Percentiles rank a stretch among this genome's conserved stretches.
Conservation (phyloP, 2,888 invertebrate genomes). For the Morpho achilles region DNA sequence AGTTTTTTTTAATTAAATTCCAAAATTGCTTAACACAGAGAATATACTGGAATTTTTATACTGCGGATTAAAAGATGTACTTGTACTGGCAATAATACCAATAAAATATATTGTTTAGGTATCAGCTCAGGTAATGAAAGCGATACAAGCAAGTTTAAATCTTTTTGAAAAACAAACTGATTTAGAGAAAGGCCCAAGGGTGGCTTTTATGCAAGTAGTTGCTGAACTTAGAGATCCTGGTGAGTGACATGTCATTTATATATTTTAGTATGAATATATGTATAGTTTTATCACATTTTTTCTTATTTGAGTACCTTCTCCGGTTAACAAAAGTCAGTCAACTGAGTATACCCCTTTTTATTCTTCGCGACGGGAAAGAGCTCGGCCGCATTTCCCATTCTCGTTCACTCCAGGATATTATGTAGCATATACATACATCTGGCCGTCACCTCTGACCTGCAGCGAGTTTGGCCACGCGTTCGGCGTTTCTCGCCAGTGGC, state of each 20-base stretch:
- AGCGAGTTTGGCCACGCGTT: too few relatives aligned
- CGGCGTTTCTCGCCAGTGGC: too few relatives aligned
- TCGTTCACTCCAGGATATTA: too few relatives aligned
- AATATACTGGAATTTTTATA: background rate
- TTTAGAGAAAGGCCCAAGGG: conserved; percentile 69
- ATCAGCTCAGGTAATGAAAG: conserved; percentile 63
- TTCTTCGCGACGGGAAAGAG: too few relatives aligned
- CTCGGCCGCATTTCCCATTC: too few relatives aligned
- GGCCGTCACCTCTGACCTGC: too few relatives aligned
- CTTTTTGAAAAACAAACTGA: conserved; percentile 82
- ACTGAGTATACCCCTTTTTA: too few relatives aligned
- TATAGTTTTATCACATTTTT: background rate
- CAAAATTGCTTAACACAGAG: too few relatives aligned
- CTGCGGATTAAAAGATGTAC: background rate
- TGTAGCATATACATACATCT: too few relatives aligned
- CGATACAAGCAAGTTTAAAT: conserved; percentile 70
- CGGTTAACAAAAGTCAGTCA: too few relatives aligned
- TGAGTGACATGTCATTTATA: conserved; percentile 27
- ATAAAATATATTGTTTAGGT: conserved; percentile 41
- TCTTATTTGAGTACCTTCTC: too few relatives aligned
- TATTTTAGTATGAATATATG: background rate
- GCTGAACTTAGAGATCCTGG: conserved; percentile 86
- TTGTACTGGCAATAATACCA: too few relatives aligned
- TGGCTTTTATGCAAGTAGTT: conserved; percentile 87
- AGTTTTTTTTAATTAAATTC: background rate